Evolutionary conservation across 64 coral and sea anemone species (phyloP), one percentile per base, ranked within the genome.

Genomic region (Pachyseris speciosa): DNA sequence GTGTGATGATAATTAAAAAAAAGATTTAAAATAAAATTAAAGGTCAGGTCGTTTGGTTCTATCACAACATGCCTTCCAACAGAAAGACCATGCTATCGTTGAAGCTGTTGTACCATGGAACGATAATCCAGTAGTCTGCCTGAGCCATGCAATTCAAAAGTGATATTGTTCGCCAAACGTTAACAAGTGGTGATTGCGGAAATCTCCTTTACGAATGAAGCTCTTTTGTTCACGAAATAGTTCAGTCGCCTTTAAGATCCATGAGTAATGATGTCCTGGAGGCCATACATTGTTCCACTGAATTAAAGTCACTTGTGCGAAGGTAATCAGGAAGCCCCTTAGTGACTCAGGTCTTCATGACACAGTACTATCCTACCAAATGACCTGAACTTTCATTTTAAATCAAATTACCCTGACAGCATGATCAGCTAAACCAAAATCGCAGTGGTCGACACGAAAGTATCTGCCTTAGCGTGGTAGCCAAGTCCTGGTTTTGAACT

Each of bases 41-140:
- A n/a, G n/a, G n/a, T n/a, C n/a, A n/a, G n/a, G n/a, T n/a, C n/a
- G n/a, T n/a, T n/a, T n/a, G 59, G 10, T 36, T 17, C 43, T 67
- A 64, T 87, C 42, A 88, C 86, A 74, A 61, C 49, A 75, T 75
- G 47, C 69, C 48, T 74, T 75, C 86, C 68, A 74, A 88, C 70
- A 19, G 69, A 88, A 12, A 88, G 86, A 75, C 37, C 59, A 34
- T 75, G 33, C 69, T 88, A 5, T 72, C 65, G 47, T 43, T 72
- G 67, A 34, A 87, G 44, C 64, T 64, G n/a, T 86, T 64, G n/a
- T 7, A 67, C 73, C 85, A 87, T 87, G 19, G 85, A 73, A 19
- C 86, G 49, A 88, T 75, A 88, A 5, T 69, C 69, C 57, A 88
- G 32, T n/a, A 88, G 49, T 75, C 69, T 88, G 4, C 69, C 86